Conservation (phyloP, 2,113 vertebrate genomes). For the Danionella cerebrum region DNA sequence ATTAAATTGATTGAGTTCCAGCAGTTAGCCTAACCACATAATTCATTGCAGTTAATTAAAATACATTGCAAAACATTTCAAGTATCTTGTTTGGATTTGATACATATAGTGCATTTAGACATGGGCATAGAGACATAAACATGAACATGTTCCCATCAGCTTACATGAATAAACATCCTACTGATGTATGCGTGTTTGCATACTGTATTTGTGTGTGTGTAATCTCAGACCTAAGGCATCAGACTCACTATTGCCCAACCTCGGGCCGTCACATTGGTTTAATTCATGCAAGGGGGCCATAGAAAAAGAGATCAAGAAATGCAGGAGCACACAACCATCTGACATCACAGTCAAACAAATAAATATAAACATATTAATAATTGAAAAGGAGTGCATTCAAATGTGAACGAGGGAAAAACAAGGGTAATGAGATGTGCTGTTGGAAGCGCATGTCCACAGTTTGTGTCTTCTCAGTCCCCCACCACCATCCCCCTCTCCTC, state of each 20-base stretch:
- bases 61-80: no score
- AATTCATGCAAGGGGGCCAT: not conserved
- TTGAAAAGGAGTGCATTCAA: not conserved
- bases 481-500: not conserved
- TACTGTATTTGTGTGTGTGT: not conserved
- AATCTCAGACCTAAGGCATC: not conserved
- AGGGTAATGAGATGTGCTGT: not conserved
- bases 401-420: not conserved
- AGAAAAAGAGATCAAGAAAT: not conserved
- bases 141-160: not conserved
- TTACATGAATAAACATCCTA: not conserved
- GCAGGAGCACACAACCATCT: not conserved
- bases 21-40: not conserved
- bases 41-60: no score
- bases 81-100: no score
- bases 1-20: not conserved
- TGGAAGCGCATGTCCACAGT: not conserved
- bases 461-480: not conserved
- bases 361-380: not conserved
- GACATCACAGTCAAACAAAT: not conserved
- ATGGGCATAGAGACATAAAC: no score
- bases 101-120: no score
- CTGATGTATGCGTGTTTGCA: not conserved
- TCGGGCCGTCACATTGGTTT: conserved; percentile 10
- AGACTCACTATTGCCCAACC: conserved; percentile 2